phyloP scores from a whole-genome alignment of 2,888 invertebrate genomes.

The Aromia moschata region DNA sequence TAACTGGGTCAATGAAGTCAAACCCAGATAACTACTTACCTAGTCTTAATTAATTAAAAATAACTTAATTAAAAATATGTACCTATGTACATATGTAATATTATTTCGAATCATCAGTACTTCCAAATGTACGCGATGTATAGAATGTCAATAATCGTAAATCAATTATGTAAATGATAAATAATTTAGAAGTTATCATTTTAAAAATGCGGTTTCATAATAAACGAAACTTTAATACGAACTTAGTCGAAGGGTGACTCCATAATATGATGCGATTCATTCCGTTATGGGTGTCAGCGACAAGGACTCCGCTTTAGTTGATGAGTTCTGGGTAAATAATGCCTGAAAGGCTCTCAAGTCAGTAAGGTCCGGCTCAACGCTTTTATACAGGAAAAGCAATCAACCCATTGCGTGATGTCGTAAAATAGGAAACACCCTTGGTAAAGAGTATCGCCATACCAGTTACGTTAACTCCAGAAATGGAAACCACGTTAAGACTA shows the following conservation, averaged over 20 bases:
- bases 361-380: constrained; percentile 30
- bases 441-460: constrained; percentile 45
- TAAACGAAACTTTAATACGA: neutral
- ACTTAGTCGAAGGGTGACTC: constrained; percentile 32
- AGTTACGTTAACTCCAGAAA: constrained; percentile 46
- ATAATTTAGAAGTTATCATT: too few relatives aligned
- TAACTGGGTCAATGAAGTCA: too few relatives aligned
- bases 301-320: constrained; percentile 55
- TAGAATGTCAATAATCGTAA: too few relatives aligned
- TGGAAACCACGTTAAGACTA: constrained; percentile 29
- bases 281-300: constrained; percentile 36
- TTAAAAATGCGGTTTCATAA: too few relatives aligned
- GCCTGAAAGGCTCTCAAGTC: constrained; percentile 53
- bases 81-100: too few relatives aligned
- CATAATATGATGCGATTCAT: constrained; percentile 26
- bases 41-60: too few relatives aligned
- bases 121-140: too few relatives aligned
- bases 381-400: constrained; percentile 55
- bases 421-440: constrained; percentile 54
- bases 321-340: constrained; percentile 60
- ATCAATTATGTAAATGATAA: too few relatives aligned
- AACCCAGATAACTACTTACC: too few relatives aligned
- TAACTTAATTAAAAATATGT: too few relatives aligned
- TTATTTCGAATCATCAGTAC: too few relatives aligned
- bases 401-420: constrained; percentile 63